Percentiles rank a stretch among this genome's conserved stretches.
Conservation (phyloP, 2,113 vertebrate genomes). For the Mirza zaza region DNA sequence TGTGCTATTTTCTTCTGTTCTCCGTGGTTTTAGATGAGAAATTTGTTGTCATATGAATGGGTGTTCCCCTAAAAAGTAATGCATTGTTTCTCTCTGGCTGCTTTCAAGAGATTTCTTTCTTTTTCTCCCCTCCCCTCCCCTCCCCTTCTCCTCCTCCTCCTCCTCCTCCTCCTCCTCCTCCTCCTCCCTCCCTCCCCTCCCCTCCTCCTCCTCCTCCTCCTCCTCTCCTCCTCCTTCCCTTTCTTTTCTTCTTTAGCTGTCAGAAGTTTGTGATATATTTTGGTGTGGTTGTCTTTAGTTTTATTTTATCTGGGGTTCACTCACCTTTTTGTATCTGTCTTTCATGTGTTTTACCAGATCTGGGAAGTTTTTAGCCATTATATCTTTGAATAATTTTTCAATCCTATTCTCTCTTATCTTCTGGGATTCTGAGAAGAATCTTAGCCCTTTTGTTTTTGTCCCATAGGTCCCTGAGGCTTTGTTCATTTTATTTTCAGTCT, state of each 20-base stretch:
- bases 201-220: too few relatives aligned
- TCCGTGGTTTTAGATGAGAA: conserved; percentile 35
- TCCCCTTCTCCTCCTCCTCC: too few relatives aligned
- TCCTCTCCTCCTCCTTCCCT: not conserved
- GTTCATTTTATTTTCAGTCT: not conserved
- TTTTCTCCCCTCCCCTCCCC: too few relatives aligned
- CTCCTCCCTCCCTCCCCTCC: not conserved
- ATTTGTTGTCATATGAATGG: conserved; percentile 24
- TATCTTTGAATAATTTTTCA: conserved; percentile 23
- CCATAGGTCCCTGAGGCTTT: not conserved
- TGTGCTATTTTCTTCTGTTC: conserved; percentile 2
- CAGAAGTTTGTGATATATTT: not conserved
- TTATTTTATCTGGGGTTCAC: conserved; percentile 18
- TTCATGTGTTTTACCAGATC: conserved; percentile 4
- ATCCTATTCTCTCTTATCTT: not conserved
- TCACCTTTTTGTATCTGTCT: not conserved
- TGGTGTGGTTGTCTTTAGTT: conserved; percentile 30
- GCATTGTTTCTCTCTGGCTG: not conserved
- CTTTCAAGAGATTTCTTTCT: not conserved
- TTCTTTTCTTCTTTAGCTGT: conserved; percentile 3
- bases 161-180: not conserved
- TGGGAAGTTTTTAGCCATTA: not conserved
- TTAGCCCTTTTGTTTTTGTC: not conserved
- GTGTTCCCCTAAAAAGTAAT: conserved; percentile 3
- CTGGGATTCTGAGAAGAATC: not conserved